Evolutionary conservation across 2,113 vertebrate genomes (phyloP), one percentile per base, ranked within the genome.

Genomic region (Phaetusa simplex): DNA sequence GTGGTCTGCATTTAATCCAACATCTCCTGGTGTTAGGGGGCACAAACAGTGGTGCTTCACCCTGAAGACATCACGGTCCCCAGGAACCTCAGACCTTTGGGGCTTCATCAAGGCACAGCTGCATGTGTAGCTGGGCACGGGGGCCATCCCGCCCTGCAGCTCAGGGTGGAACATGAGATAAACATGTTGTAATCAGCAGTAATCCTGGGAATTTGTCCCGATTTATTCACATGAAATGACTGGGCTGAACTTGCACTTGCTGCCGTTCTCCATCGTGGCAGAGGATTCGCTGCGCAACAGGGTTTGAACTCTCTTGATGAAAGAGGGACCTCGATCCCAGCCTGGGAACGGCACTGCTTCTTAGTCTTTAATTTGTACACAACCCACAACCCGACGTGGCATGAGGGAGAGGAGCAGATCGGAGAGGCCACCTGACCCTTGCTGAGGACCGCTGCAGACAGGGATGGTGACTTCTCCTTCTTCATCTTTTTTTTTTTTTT

Each of bases 311-410:
- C 42, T 69, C 64, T 52, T 55, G 71, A 72, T 62, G 71, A 23
- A 88, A 90, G 55, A 70, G 17, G 76, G 61, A 83, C 67, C 53
- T 30, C 26, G 18, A 77, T 36, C 38, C 58, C 71, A 79, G n/a
- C 7, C 58, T 56, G 81, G 40, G 34, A 58, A 61, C 5, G 23
- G 36, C 81, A 50, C 3, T 6, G 42, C 82, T 78, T 43, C 30
- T 19, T 74, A 45, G 32, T 36, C 52, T 78, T 47, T 70, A 26
- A 65, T 79, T 53, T 72, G 34, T 55, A 38, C 38, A 27, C 1
- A 6, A 23, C 22, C 55, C n/a, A 18, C 30, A 58, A 34, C 0
- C 2, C 49, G 15, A 21, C 0, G 0, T 3, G 8, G 72, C 50
- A 61, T 0, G 0, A 66, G 78, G 55, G 71, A 32, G 9, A 23